These are phyloP conservation scores for Diadema setosum DNA, from an alignment of 35 echinoderm and acorn worm species.

Conservation along the genomic window DNA sequence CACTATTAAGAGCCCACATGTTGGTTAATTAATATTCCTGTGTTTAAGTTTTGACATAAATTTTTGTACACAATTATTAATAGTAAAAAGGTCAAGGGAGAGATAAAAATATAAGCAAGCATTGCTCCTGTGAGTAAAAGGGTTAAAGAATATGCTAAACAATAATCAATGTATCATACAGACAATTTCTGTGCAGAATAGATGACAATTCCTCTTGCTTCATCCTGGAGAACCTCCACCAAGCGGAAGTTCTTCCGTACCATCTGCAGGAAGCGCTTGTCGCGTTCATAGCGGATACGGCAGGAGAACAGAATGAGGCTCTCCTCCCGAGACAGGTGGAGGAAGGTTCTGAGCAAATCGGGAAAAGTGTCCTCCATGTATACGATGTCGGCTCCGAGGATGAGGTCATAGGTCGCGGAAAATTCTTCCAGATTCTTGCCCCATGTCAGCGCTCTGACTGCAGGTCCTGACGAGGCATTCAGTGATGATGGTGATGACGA, in stretches of 20 bases:
- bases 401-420: conserved; percentile 51
- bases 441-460: conserved; percentile 72
- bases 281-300: conserved; percentile 81
- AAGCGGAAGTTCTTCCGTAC: conserved; percentile 48
- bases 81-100: neutral
- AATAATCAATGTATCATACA: neutral
- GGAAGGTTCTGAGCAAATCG: conserved; percentile 60
- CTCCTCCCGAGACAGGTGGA: conserved; percentile 21
- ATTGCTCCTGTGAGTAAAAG: neutral
- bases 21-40: neutral
- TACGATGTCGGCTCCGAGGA: conserved; percentile 93
- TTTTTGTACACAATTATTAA: no score
- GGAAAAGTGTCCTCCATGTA: conserved; percentile 88
- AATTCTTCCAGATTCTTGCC: conserved; percentile 68
- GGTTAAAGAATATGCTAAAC: neutral
- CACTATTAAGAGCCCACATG: neutral
- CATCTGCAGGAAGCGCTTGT: conserved; percentile 70
- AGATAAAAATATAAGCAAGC: no score
- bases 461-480: neutral
- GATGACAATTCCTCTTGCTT: conserved; percentile 58
- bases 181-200: conserved; percentile 48
- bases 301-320: conserved; percentile 71
- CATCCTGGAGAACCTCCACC: conserved; percentile 42
- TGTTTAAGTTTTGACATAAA: neutral
- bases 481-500: neutral